These are phyloP conservation scores for Griposia aprilina DNA, from an alignment of 2,888 invertebrate genomes.

Conservation along the genomic window DNA sequence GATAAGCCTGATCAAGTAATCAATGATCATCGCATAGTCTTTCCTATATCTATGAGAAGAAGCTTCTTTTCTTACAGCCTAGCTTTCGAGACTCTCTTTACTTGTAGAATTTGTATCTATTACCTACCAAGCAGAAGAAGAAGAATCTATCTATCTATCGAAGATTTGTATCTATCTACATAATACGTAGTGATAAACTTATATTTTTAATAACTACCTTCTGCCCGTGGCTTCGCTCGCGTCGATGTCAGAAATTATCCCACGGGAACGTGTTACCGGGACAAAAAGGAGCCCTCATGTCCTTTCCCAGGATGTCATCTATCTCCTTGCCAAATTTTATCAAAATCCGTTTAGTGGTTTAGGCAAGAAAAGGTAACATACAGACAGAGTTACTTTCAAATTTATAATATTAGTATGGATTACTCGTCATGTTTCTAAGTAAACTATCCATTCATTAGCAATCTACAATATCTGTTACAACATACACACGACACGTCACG, in stretches of 20 bases:
- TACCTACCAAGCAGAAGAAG: not conserved
- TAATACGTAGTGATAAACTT: not conserved
- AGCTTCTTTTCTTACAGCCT: not conserved
- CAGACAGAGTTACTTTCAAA: no score
- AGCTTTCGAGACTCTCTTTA: not conserved
- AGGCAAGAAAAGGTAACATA: no score
- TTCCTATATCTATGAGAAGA: not conserved
- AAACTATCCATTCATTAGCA: not conserved
- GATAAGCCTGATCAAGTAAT: not conserved
- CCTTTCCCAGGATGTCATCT: no score
- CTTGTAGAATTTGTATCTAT: not conserved
- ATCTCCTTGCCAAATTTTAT: no score
- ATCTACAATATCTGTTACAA: slow-evolving; percentile 5
- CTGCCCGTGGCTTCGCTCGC: no score
- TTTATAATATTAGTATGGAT: no score
- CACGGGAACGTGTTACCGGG: no score
- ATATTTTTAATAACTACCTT: not conserved
- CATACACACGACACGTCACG: not conserved
- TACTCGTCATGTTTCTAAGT: not conserved
- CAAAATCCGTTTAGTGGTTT: no score
- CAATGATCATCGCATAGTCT: not conserved
- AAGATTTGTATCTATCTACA: not conserved
- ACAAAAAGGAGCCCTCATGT: no score
- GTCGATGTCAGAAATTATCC: no score
- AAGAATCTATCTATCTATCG: no score